Evolutionary conservation across 30 jellyfish, hydroid and myxozoan genomes (phyloP).

Genomic region (Cassiopea andromeda): DNA sequence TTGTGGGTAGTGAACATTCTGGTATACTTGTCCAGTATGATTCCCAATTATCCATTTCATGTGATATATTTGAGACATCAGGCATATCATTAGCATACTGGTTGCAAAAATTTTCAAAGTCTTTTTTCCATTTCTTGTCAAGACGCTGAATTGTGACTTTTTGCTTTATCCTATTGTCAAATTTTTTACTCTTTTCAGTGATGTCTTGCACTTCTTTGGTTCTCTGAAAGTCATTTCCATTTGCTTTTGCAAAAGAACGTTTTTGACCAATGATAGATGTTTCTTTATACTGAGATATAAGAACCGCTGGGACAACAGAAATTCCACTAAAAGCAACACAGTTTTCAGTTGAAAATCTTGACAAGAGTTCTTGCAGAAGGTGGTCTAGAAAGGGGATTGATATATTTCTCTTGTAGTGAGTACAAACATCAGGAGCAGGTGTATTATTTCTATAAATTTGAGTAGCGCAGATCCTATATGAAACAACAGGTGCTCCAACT

Average conservation of each 20-base stretch:
- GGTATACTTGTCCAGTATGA: neutral
- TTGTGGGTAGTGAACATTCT: neutral
- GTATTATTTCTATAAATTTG: neutral
- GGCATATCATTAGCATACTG: neutral
- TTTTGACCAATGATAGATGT: neutral
- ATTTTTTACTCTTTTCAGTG: neutral
- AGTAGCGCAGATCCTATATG: neutral
- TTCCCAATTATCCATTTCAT: constrained; percentile 23
- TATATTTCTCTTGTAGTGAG: neutral
- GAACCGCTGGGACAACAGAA: neutral
- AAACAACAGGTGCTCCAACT: neutral
- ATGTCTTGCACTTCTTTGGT: neutral
- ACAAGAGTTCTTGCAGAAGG: neutral
- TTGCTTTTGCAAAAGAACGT: neutral
- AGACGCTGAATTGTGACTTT: neutral
- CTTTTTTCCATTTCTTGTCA: neutral
- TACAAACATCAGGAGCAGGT: neutral
- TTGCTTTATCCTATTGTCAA: neutral
- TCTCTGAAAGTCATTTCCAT: neutral
- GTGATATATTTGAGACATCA: neutral
- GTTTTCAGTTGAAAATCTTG: neutral
- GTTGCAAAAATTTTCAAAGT: neutral
- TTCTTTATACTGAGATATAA: neutral
- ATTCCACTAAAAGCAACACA: neutral
- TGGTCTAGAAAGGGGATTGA: neutral